Conservation (phyloP, 2,113 vertebrate genomes). For the Verasper variegatus region DNA sequence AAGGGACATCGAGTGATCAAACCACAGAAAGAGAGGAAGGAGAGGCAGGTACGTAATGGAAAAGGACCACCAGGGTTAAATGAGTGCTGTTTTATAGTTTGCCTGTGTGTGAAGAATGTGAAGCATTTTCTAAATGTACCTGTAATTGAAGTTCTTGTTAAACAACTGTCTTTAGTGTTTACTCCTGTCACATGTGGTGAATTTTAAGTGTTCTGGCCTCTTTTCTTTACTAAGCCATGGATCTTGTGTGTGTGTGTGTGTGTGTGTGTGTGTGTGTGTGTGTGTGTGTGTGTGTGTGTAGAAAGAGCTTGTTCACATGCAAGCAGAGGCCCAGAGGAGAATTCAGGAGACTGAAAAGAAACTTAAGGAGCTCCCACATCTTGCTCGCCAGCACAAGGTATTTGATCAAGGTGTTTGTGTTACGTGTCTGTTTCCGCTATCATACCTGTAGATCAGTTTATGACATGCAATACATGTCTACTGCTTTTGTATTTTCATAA, state of each 20-base stretch:
- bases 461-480: background rate
- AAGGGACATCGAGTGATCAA: constrained; percentile 72
- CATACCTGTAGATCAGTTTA: background rate
- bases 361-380: constrained; percentile 68
- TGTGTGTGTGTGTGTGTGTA: constrained; percentile 45
- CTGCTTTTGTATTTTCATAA: background rate
- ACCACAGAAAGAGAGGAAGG: constrained; percentile 64
- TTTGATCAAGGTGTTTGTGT: background rate
- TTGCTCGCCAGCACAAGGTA: constrained; percentile 74
- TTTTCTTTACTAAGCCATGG: background rate
- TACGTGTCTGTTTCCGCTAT: background rate
- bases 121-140: constrained; percentile 18
- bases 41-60: constrained; percentile 67
- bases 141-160: constrained; percentile 41
- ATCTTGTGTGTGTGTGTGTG: constrained; percentile 36
- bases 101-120: background rate
- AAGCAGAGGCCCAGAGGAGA: constrained; percentile 62
- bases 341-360: constrained; percentile 69
- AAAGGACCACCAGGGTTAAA: background rate
- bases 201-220: background rate
- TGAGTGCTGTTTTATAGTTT: background rate
- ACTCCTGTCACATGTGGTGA: background rate
- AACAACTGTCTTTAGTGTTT: constrained; percentile 6
- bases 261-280: constrained; percentile 34
- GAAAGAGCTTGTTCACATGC: constrained; percentile 72